These are phyloP conservation scores for Tolmerus cingulatus DNA, from an alignment of 2,888 invertebrate species.

Conservation along the genomic window DNA sequence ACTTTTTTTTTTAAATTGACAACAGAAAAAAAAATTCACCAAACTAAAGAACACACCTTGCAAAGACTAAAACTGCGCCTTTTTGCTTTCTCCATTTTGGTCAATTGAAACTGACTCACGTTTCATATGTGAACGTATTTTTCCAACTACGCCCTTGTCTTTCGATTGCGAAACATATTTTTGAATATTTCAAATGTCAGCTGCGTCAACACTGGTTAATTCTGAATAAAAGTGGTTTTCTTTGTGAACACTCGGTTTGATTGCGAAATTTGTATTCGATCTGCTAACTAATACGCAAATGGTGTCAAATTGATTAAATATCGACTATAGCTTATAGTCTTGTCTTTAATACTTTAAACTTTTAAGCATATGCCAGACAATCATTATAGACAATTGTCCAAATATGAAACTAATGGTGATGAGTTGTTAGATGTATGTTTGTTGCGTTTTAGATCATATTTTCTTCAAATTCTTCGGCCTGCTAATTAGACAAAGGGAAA, in stretches of 20 bases:
- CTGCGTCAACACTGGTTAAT: neutral
- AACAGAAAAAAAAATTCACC: neutral
- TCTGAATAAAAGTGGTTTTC: neutral
- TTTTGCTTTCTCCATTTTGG: neutral
- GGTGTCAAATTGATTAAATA: neutral
- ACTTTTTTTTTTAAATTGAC: neutral
- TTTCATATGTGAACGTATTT: neutral
- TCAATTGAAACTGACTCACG: neutral
- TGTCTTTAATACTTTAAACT: neutral
- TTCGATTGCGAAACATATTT: neutral
- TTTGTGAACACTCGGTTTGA: neutral
- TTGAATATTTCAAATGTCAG: neutral
- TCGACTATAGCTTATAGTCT: neutral
- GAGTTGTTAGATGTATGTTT: neutral
- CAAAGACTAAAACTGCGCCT: neutral
- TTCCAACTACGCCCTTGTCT: neutral
- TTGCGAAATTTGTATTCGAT: neutral
- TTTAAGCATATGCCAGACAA: neutral
- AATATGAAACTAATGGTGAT: neutral
- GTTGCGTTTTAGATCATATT: neutral
- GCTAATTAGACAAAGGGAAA: neutral
- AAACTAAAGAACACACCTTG: neutral
- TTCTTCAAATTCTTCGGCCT: neutral
- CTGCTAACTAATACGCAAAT: neutral
- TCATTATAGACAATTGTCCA: neutral